These are phyloP conservation scores for Lymantria dispar DNA, from an alignment of 2,888 invertebrate genomes.

Conservation along the genomic window DNA sequence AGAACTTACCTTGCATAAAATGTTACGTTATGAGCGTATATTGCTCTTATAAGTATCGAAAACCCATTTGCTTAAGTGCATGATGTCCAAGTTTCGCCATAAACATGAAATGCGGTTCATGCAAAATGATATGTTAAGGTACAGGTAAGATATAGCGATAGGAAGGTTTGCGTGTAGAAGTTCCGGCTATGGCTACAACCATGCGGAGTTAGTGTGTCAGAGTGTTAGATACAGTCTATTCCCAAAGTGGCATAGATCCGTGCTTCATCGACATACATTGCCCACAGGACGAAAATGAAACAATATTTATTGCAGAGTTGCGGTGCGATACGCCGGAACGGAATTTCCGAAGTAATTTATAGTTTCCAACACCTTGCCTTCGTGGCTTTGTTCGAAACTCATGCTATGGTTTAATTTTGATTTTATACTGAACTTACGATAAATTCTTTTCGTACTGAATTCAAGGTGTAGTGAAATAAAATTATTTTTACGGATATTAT, in stretches of 20 bases:
- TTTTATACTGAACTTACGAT: slow-evolving; percentile 16
- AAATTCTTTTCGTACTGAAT: slow-evolving; percentile 21
- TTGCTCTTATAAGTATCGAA: slow-evolving; percentile 77
- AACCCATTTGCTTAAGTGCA: slow-evolving; percentile 81
- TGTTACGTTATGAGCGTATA: slow-evolving; percentile 63
- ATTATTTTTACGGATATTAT: too few species aligned
- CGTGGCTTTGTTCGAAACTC: slow-evolving; percentile 30
- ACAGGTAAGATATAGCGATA: slow-evolving; percentile 41
- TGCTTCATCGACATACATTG: slow-evolving; percentile 60
- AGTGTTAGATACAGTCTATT: slow-evolving; percentile 20
- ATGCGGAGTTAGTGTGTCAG: slow-evolving; percentile 31
- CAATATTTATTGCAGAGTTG: slow-evolving; percentile 70
- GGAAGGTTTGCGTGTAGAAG: slow-evolving; percentile 22
- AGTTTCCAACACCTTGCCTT: slow-evolving; percentile 64
- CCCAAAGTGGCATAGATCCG: slow-evolving; percentile 45
- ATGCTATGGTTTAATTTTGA: slow-evolving; percentile 31
- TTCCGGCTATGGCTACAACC: slow-evolving; percentile 31
- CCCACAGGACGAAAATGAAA: slow-evolving; percentile 70
- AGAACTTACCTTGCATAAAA: slow-evolving; percentile 60
- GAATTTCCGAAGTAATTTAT: slow-evolving; percentile 75
- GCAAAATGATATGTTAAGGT: slow-evolving; percentile 78
- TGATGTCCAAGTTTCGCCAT: slow-evolving; percentile 78
- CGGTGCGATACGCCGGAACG: slow-evolving; percentile 63
- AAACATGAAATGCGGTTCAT: slow-evolving; percentile 78
- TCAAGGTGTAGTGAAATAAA: background rate